Base-by-base conservation (phyloP, 2,797 vertebrate genomes). In the Dermochelys coriacea region DNA sequence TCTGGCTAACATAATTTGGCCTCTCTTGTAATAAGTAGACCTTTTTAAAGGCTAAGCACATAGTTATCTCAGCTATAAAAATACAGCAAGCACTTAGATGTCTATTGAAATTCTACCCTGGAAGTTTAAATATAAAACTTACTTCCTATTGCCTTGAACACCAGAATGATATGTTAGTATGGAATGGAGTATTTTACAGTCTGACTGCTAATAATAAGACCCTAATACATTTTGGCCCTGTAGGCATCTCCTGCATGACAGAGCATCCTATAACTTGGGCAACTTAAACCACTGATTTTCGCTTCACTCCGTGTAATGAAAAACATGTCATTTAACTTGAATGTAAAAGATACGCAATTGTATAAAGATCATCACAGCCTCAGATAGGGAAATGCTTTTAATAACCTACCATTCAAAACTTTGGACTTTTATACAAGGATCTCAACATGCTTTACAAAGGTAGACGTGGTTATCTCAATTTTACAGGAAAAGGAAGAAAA, bases 261-360 rank as follows among this genome's bases (percentile, higher is more conserved):
- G 0, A 2, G 0, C 41, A 88, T 88, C 80, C 71, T 80, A n/a
- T 37, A 3, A 11, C 86, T 77, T 8, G 0, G 41, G 50, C 19
- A 57, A 77, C 16, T 7, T 0, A 2, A 86, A 54, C 50, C 18
- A 1, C 1, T 3, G 29, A 5, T 16, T 74, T 50, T 37, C 5
- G 52, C 21, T 45, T 79, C 83, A 37, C 52, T 50, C 41, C 59
- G 41, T 0, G 0, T 29, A n/a, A 1, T 8, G 12, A 52, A 54
- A 74, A 55, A 25, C 12, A 87, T 29, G 45, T 14, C 5, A 29
- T 1, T 3, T 16, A 18, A 41, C 47, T 15, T 31, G 61, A 41
- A 37, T 80, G 59, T 0, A 16, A 61, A 54, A 52, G 12, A 37
- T 71, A 79, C 0, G 0, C 2, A 74, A 54, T 34, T 2, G 51